Base-by-base conservation (phyloP, 2,797 vertebrate species). In the Alca torda region DNA sequence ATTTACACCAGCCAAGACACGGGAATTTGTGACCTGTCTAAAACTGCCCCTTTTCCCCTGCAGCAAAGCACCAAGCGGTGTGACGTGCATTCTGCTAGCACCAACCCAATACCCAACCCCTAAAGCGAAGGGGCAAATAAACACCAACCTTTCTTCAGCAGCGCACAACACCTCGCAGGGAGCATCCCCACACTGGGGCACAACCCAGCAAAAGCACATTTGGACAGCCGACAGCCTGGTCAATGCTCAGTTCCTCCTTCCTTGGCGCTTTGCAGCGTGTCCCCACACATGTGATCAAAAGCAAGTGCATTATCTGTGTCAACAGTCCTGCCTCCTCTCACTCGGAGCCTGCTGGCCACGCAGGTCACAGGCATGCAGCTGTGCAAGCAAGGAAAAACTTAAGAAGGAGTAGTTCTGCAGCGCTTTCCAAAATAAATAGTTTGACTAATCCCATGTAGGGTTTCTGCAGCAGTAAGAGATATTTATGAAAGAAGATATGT, bases 181-280 rank as follows among this genome's bases (percentile, higher is more conserved):
- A 85, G 48, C 20, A 5, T 3, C 19, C 25, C 45, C 30, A 50
- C 54, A 12, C 3, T 10, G 50, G 48, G 31, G n/a, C 43, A 26
- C 77, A 48, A 26, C 25, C 1, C 1, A 31, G 15, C 1, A 28
- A n/a, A 45, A 6, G 50, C 2, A 9, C 15, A 2, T 31, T 63
- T 3, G 1, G 77, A 53, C 54, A 63, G 73, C 63, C n/a, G 8
- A 23, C 48, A 70, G 85, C 84, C 63, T 13, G 50, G 11, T 25
- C 13, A 39, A 53, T 1, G 70, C 50, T 73, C 28, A 4, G 63
- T 68, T 87, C 78, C 82, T 73, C 1, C 1, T 33, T 80, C 74
- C 75, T 33, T 3, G 6, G 37, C 1, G 5, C 74, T 65, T 9
- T 51, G 50, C 60, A n/a, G 74, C 6, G 1, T 9, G 41, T 64